phyloP scores from a whole-genome alignment of 1,140 invertebrate genomes.

The Scaptomyza graminum region DNA sequence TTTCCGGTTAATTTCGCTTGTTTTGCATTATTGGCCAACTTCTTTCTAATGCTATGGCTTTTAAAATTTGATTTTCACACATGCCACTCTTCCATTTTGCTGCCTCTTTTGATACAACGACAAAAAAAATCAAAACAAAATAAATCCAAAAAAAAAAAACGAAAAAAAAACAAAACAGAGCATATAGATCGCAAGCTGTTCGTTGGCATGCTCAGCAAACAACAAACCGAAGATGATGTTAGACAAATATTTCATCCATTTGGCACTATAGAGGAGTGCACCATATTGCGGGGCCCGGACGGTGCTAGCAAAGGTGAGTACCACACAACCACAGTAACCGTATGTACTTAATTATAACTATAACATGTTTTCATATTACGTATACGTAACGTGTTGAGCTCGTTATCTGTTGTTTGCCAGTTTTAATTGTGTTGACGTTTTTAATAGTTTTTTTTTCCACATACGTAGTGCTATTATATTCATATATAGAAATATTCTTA shows the following conservation, averaged over 20 bases:
- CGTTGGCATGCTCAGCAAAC: slow-evolving; percentile 99
- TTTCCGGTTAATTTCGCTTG: slow-evolving; percentile 38
- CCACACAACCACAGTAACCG: slow-evolving; percentile 9
- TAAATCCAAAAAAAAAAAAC: slow-evolving; percentile 30
- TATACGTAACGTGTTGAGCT: slow-evolving; percentile 75
- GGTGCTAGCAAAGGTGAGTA: slow-evolving; percentile 97
- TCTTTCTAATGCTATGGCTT: slow-evolving; percentile 72
- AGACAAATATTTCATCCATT: slow-evolving; percentile 97
- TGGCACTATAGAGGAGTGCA: slow-evolving; percentile 99
- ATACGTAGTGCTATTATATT: slow-evolving; percentile 32
- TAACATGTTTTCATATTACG: slow-evolving; percentile 37
- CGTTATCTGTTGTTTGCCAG: slow-evolving; percentile 68
- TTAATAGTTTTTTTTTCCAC: slow-evolving; percentile 37
- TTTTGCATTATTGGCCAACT: slow-evolving; percentile 53
- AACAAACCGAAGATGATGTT: slow-evolving; percentile 99
- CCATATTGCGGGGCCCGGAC: slow-evolving; percentile 98
- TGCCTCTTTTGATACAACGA: slow-evolving; percentile 74
- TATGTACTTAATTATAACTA: slow-evolving; percentile 30
- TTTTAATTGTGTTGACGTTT: slow-evolving; percentile 60
- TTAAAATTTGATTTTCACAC: slow-evolving; percentile 63
- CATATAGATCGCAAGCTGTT: slow-evolving; percentile 98
- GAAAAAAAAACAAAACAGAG: slow-evolving; percentile 67
- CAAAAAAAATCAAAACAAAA: slow-evolving; percentile 16
- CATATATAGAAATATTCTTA: slow-evolving; percentile 1
- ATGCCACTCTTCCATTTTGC: slow-evolving; percentile 80